These are phyloP conservation scores for Porites divaricata DNA, from an alignment of 92 coral and sea anemone genomes.

Conservation along the genomic window DNA sequence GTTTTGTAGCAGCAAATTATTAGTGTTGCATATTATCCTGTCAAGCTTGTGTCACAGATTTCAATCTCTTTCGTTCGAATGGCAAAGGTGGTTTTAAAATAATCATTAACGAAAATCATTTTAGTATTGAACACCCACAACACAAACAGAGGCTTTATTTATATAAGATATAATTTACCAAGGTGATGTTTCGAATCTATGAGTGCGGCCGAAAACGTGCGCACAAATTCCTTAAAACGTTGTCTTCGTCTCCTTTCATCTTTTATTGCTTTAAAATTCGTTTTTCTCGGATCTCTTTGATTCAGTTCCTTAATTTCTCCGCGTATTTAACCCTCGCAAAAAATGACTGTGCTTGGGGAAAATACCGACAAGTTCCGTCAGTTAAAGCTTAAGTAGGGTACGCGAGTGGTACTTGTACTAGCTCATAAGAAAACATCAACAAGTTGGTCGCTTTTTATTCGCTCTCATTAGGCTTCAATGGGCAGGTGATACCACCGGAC, in stretches of 20 bases:
- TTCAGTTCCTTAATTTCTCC: neutral
- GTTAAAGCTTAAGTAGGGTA: conserved; percentile 13
- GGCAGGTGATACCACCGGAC: conserved; percentile 14
- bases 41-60: neutral
- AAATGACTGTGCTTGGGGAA: neutral
- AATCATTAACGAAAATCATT: neutral
- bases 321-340: neutral
- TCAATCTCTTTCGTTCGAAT: neutral
- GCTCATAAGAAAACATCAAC: conserved; percentile 34
- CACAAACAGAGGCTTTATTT: neutral
- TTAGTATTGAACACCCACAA: neutral
- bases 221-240: too few relatives aligned
- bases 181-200: conserved; percentile 1
- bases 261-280: neutral
- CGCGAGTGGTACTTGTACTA: neutral
- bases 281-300: too few relatives aligned
- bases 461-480: conserved; percentile 13
- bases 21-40: conserved; percentile 17
- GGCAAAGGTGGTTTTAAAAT: conserved; percentile 4
- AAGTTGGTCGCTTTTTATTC: conserved; percentile 34
- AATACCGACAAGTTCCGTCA: neutral
- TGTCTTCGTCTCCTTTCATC: neutral
- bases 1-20: neutral
- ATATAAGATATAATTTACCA: neutral
- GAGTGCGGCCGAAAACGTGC: neutral